Percentiles rank a stretch among this genome's conserved stretches.
Evolutionary conservation across 2,113 vertebrate species (phyloP).

Genomic region (Cynopterus brachyotis): DNA sequence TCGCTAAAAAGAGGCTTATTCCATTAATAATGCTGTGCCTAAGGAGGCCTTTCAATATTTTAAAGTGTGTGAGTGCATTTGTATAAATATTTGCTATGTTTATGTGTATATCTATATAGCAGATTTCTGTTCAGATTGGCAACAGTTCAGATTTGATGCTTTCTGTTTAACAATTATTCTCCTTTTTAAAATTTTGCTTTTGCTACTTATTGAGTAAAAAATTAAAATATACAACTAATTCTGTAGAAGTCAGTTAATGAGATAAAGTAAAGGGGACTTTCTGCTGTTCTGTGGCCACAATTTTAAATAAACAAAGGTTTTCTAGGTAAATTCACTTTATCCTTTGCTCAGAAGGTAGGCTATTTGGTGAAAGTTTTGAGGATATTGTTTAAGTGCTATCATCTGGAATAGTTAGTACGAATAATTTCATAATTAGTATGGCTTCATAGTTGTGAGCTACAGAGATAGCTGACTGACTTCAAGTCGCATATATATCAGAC

Average conservation of each 20-base stretch:
- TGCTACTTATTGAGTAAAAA: neutral
- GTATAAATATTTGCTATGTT: neutral
- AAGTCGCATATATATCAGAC: fast-evolving
- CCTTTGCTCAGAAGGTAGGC: neutral
- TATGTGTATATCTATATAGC: neutral
- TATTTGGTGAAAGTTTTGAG: neutral
- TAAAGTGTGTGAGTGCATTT: neutral
- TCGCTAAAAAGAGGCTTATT: neutral
- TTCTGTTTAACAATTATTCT: neutral
- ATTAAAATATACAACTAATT: neutral
- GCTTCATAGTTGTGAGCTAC: neutral
- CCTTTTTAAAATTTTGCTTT: neutral
- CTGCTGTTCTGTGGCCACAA: neutral
- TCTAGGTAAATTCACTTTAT: neutral
- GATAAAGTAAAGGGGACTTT: neutral
- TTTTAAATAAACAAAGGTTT: neutral
- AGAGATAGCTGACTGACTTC: neutral
- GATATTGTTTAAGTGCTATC: neutral
- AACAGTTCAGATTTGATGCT: neutral
- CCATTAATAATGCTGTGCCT: neutral
- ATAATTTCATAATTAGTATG: neutral
- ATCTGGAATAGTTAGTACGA: neutral
- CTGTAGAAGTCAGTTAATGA: neutral
- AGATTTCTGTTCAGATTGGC: constrained; percentile 34
- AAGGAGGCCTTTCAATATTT: neutral